These are phyloP conservation scores for Pimpla rufipes DNA, from an alignment of 2,888 invertebrate genomes.

Conservation along the genomic window DNA sequence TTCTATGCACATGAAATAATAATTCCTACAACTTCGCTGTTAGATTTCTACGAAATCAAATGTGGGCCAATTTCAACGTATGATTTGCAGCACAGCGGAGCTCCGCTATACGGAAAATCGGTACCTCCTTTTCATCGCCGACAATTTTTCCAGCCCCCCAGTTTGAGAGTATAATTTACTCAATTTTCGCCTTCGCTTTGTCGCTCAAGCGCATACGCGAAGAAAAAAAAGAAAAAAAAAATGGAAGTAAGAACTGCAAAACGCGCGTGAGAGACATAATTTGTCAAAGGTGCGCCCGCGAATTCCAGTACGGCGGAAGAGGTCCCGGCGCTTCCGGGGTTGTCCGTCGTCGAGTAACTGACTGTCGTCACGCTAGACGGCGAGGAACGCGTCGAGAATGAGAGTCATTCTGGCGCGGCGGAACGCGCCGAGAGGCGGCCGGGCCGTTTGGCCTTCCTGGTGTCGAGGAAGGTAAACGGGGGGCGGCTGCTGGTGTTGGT, in stretches of 20 bases:
- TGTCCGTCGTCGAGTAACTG: slow-evolving; percentile 51
- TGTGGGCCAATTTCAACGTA: too few relatives aligned
- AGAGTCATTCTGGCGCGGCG: slow-evolving; percentile 31
- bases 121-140: neutral
- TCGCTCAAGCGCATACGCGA: slow-evolving; percentile 2
- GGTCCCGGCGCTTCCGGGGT: slow-evolving; percentile 4
- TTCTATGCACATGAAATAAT: too few relatives aligned
- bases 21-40: too few relatives aligned
- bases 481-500: slow-evolving; percentile 37
- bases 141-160: neutral
- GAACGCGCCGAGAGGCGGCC: slow-evolving; percentile 4
- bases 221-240: neutral
- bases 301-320: slow-evolving; percentile 15
- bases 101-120: neutral
- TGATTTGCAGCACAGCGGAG: neutral
- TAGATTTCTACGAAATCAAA: too few relatives aligned
- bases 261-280: neutral
- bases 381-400: slow-evolving; percentile 42
- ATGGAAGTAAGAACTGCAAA: too few relatives aligned
- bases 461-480: slow-evolving; percentile 58
- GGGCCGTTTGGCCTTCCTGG: slow-evolving; percentile 36
- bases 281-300: slow-evolving; percentile 7
- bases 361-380: slow-evolving; percentile 47
- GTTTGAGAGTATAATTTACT: neutral
- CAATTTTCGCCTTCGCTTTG: neutral